Evolutionary conservation across 2,797 vertebrate genomes (phyloP), one percentile per base, ranked within the genome.

Genomic region (Propithecus deckenii): DNA sequence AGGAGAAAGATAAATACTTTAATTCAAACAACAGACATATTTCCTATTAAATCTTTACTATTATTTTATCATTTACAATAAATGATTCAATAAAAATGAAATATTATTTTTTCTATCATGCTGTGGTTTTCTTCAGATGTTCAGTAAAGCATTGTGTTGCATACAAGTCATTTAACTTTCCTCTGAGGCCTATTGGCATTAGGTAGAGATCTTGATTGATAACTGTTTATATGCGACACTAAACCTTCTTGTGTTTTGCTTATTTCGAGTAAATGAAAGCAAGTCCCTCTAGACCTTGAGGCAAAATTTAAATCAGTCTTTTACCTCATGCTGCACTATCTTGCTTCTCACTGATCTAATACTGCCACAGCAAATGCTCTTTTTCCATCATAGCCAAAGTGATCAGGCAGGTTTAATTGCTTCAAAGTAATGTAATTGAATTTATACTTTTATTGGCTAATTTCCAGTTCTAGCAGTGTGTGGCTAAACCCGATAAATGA

Each of bases 261-360:
- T 96, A 74, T 91, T 98, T 92, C 91, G 98, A 89, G 61, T 84
- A 96, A 98, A 97, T 85, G 20, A 97, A 98, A 98, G 30, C n/a
- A 91, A 95, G 52, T 95, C 90, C 35, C 96, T 97, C 50, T 91
- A 25, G 84, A 98, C 86, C 93, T 91, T 61, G 86, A 50, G 32
- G 93, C 83, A 93, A 96, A 85, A 95, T 84, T 96, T 92, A 94
- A 95, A 96, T 93, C 50, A 23, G 43, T 74, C 35, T 96, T 98
- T 98, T 91, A 91, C 86, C 35, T 96, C 90, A 72, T 80, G 88
- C 87, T 76, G 88, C 71, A 92, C 2, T 43, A 59, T 85, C 38
- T 65, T 85, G 30, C 57, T 65, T 97, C 95, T 98, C 59, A 93
- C 0, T 0, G 61, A 85, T 71, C 79, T 96, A 75, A 96, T 35